phyloP scores from a whole-genome alignment of 2,888 invertebrate species.

The Melieria omissa region DNA sequence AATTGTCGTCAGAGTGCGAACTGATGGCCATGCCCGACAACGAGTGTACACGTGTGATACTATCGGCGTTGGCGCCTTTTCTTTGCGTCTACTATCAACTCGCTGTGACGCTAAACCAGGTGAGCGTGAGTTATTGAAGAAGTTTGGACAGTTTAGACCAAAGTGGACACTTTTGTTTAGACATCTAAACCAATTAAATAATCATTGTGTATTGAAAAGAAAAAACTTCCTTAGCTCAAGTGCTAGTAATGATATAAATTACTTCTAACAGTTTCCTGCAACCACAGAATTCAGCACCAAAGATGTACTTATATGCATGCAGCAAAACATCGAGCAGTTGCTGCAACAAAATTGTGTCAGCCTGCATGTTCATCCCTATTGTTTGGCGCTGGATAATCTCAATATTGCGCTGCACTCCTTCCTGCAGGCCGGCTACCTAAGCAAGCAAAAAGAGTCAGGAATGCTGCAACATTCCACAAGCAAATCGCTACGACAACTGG shows the following conservation, averaged over 20 bases:
- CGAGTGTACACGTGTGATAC: constrained; percentile 67
- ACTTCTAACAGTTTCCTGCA: constrained; percentile 26
- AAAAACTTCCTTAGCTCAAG: no score
- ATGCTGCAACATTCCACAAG: constrained; percentile 46
- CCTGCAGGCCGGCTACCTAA: constrained; percentile 60
- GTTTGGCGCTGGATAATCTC: constrained; percentile 76
- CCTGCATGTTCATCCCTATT: constrained; percentile 74
- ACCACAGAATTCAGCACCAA: constrained; percentile 67
- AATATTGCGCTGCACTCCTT: constrained; percentile 72
- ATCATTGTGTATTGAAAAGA: not conserved
- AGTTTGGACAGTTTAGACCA: no score
- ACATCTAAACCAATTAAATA: no score
- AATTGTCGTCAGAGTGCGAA: constrained; percentile 58
- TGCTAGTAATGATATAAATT: not conserved
- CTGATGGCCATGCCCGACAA: constrained; percentile 53
- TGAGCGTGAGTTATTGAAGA: constrained; percentile 54
- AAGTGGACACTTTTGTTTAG: no score
- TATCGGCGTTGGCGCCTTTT: constrained; percentile 74
- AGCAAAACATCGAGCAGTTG: constrained; percentile 71
- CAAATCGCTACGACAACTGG: constrained; percentile 51
- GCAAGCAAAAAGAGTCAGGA: constrained; percentile 54
- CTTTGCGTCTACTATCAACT: constrained; percentile 73
- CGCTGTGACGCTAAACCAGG: constrained; percentile 69
- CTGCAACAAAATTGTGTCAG: constrained; percentile 56
- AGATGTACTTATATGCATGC: constrained; percentile 70